Evolutionary conservation across 2,113 vertebrate genomes (phyloP).

Genomic region (Sander lucioperca): DNA sequence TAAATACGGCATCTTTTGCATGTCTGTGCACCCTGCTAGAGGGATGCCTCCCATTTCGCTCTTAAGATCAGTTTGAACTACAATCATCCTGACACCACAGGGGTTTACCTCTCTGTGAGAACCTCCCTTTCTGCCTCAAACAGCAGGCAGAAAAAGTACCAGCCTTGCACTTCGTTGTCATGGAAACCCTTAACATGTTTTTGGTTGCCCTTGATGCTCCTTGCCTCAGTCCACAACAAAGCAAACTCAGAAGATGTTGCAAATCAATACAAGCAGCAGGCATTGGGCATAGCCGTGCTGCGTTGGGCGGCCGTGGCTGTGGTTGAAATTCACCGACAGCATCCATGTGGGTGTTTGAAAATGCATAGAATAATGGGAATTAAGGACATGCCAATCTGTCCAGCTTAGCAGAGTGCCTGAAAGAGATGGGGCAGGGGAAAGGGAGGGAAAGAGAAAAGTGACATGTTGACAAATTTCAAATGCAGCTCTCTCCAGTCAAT

Average conservation of each 20-base stretch:
- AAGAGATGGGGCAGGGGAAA: conserved; percentile 22
- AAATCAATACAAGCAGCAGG: conserved; percentile 55
- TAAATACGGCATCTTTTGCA: too few species aligned
- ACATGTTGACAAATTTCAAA: conserved; percentile 63
- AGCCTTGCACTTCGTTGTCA: conserved; percentile 45
- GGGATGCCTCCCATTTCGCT: too few species aligned
- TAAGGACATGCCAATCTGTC: conserved; percentile 42
- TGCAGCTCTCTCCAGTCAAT: conserved; percentile 49
- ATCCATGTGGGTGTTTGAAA: conserved; percentile 60
- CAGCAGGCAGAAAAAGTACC: conserved; percentile 13
- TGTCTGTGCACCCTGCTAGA: too few species aligned
- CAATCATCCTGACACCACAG: conserved; percentile 27
- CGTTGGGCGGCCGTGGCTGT: not conserved
- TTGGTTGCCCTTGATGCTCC: conserved; percentile 52
- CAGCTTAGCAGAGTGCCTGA: conserved; percentile 32
- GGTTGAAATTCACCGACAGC: conserved; percentile 56
- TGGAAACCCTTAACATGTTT: conserved; percentile 56
- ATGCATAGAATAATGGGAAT: conserved; percentile 67
- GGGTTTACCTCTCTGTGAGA: conserved; percentile 26
- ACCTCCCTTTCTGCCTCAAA: conserved; percentile 8
- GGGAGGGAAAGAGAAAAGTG: conserved; percentile 22
- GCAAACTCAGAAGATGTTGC: conserved; percentile 39
- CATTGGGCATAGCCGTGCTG: not conserved
- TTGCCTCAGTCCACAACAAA: conserved; percentile 57
- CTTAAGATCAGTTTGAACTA: conserved; percentile 10